phyloP scores from a whole-genome alignment of 1,140 invertebrate species.

The Gonatopus flavifemur region DNA sequence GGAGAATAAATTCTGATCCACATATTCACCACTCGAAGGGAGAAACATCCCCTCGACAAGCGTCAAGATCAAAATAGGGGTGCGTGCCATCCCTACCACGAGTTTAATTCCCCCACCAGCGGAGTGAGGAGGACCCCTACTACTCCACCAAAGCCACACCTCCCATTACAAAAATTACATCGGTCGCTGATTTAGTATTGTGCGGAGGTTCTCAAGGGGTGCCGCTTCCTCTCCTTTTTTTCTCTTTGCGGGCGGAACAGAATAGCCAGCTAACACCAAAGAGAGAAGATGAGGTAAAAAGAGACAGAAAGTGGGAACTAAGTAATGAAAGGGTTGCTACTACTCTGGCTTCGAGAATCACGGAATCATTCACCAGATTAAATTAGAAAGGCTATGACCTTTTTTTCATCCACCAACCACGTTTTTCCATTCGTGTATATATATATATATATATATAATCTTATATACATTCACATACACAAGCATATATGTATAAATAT shows the following conservation, averaged over 20 bases:
- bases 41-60: slow-evolving; percentile 28
- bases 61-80: slow-evolving; percentile 27
- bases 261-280: slow-evolving; percentile 21
- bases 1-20: background rate
- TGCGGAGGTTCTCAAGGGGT: slow-evolving; percentile 42
- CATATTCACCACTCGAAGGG: background rate
- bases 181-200: slow-evolving; percentile 58
- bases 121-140: slow-evolving; percentile 22
- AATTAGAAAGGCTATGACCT: slow-evolving; percentile 55
- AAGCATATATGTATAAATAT: no score
- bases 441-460: no score
- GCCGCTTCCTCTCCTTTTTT: no score
- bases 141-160: slow-evolving; percentile 53
- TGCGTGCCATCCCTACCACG: slow-evolving; percentile 19
- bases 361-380: slow-evolving; percentile 61
- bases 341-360: slow-evolving; percentile 53
- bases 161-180: slow-evolving; percentile 62
- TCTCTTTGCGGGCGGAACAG: slow-evolving; percentile 18
- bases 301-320: slow-evolving; percentile 38
- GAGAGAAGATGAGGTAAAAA: slow-evolving; percentile 16
- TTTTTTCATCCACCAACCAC: slow-evolving; percentile 19
- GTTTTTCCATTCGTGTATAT: background rate
- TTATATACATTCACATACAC: no score
- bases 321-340: slow-evolving; percentile 60
- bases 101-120: slow-evolving; percentile 11